phyloP scores from a whole-genome alignment of 1,140 invertebrate genomes.

The Drosophila obscura region DNA sequence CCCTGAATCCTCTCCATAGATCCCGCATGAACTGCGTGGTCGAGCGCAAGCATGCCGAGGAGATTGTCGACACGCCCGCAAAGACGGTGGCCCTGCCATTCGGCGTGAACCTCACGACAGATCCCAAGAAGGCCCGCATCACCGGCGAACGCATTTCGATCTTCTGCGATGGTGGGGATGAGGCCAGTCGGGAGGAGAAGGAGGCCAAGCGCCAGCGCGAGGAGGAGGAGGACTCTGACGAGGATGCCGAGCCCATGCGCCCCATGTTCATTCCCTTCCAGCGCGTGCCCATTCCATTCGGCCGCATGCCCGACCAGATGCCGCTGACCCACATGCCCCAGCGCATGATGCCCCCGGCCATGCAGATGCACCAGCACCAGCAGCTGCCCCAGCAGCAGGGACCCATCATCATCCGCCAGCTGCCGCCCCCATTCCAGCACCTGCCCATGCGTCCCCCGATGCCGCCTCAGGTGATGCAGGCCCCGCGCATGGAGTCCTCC shows the following conservation, averaged over 20 bases:
- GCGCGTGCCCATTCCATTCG: constrained; percentile 81
- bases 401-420: constrained; percentile 66
- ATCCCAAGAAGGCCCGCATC: constrained; percentile 89
- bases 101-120: constrained; percentile 89
- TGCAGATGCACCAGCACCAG: constrained; percentile 68
- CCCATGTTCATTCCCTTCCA: constrained; percentile 83
- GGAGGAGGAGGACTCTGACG: constrained; percentile 73
- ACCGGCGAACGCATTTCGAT: constrained; percentile 93
- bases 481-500: constrained; percentile 78
- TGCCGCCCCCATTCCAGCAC: constrained; percentile 82
- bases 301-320: constrained; percentile 79
- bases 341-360: constrained; percentile 79
- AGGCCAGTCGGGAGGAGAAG: constrained; percentile 50
- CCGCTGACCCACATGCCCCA: constrained; percentile 83
- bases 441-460: constrained; percentile 83
- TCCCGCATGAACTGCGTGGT: constrained; percentile 94
- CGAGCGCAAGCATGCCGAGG: constrained; percentile 92
- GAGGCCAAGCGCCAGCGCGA: constrained; percentile 67
- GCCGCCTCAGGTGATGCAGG: constrained; percentile 83
- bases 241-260: constrained; percentile 73
- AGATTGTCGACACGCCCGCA: constrained; percentile 90
- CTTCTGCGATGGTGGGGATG: constrained; percentile 91
- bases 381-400: constrained; percentile 66
- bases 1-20: constrained; percentile 50
- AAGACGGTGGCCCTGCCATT: constrained; percentile 87